Evolutionary conservation across 2,888 invertebrate genomes (phyloP).

Genomic region (Thumatha senex): DNA sequence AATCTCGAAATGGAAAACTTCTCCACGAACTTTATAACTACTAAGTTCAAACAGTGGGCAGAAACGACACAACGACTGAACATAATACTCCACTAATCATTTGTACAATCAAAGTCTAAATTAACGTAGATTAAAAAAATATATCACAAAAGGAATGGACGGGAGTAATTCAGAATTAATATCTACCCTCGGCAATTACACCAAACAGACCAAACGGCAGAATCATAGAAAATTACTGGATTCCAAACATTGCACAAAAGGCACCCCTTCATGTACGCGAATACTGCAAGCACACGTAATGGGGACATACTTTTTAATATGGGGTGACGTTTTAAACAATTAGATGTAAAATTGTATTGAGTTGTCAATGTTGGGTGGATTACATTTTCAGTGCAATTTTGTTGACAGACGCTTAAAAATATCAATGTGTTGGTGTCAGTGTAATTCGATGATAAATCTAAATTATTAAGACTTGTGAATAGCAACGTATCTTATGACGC

Average conservation of each 20-base stretch:
- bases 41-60: neutral
- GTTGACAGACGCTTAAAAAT: neutral
- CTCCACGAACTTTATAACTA: neutral
- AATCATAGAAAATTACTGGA: conserved; percentile 79
- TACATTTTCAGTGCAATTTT: neutral
- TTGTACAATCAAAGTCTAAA: conserved; percentile 49
- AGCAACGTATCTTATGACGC: too few species aligned
- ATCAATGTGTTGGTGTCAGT: neutral
- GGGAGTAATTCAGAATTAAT: conserved; percentile 70
- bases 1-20: too few species aligned
- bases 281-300: conserved; percentile 57
- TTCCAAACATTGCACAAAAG: conserved; percentile 69
- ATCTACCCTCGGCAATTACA: conserved; percentile 65
- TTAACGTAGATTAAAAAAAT: conserved; percentile 69
- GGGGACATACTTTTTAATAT: conserved; percentile 77
- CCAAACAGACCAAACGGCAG: conserved; percentile 69
- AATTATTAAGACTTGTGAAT: too few species aligned
- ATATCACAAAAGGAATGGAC: conserved; percentile 58
- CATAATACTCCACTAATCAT: conserved; percentile 30
- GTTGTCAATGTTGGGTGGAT: conserved; percentile 11
- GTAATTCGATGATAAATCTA: too few species aligned
- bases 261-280: conserved; percentile 54
- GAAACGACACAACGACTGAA: neutral
- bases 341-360: conserved; percentile 34
- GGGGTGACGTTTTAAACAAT: conserved; percentile 69